Evolutionary conservation across 2,113 vertebrate genomes (phyloP).

Genomic region (Euleptes europaea): DNA sequence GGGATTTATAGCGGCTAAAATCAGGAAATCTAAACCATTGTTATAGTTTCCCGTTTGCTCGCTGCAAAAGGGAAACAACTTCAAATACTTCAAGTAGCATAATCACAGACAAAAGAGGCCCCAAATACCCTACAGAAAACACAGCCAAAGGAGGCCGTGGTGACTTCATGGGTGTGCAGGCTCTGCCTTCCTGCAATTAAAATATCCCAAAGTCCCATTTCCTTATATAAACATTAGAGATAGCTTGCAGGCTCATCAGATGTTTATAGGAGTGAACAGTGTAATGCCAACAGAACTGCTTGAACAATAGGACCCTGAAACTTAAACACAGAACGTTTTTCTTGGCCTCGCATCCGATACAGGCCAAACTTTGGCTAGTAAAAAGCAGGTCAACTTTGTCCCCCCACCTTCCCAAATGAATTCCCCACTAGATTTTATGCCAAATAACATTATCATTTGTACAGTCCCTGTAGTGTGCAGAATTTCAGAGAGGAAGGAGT

Average conservation of each 20-base stretch:
- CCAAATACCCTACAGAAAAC: slow-evolving; percentile 11
- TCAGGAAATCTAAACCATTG: background rate
- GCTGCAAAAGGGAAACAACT: background rate
- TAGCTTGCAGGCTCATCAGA: background rate
- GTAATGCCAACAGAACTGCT: background rate
- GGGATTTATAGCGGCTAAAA: slow-evolving; percentile 10
- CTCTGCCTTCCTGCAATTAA: slow-evolving; percentile 19
- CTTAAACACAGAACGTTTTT: background rate
- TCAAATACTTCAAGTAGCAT: background rate
- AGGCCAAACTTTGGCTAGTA: background rate
- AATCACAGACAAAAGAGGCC: background rate
- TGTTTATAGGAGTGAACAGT: background rate
- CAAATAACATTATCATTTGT: background rate
- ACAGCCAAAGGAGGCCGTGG: background rate
- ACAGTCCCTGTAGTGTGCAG: background rate
- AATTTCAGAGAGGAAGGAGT: background rate
- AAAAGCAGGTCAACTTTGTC: background rate
- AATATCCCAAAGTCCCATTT: slow-evolving; percentile 13
- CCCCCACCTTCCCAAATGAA: no score
- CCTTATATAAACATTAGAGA: slow-evolving; percentile 26
- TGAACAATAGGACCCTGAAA: background rate
- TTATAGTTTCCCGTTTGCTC: background rate
- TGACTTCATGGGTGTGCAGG: background rate
- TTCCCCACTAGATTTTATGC: background rate
- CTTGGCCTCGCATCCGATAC: background rate